A percentile compares a stretch with the other conserved stretches of the same genome.
Evolutionary conservation across 2,888 invertebrate genomes (phyloP).

Genomic region (Meghimatium bilineatum): DNA sequence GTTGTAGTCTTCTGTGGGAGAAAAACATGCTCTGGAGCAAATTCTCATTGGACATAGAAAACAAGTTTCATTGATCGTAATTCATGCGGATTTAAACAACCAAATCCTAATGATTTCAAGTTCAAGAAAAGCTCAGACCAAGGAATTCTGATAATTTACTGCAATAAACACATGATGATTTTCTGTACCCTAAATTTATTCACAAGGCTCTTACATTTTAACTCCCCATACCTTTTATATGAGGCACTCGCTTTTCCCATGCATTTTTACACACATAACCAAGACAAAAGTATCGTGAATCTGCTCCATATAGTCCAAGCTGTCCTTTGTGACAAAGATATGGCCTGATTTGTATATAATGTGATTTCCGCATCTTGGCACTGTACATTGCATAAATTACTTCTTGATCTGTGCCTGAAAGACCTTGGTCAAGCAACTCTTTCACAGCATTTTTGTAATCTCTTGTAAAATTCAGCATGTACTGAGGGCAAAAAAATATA

Average conservation of each 20-base stretch:
- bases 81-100: too few species aligned
- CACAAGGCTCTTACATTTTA: neutral
- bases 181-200: neutral
- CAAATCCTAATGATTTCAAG: too few species aligned
- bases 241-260: slow-evolving; percentile 34
- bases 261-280: slow-evolving; percentile 55
- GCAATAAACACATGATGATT: too few species aligned
- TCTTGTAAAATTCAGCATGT: slow-evolving; percentile 50
- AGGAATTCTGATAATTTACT: too few species aligned
- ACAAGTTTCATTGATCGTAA: too few species aligned
- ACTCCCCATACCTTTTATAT: neutral
- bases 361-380: slow-evolving; percentile 46
- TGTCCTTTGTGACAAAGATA: slow-evolving; percentile 56
- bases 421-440: slow-evolving; percentile 48
- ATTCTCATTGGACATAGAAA: too few species aligned
- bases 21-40: too few species aligned
- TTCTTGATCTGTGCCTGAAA: slow-evolving; percentile 54
- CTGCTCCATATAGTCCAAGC: slow-evolving; percentile 53
- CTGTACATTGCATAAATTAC: slow-evolving; percentile 55
- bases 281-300: slow-evolving; percentile 54
- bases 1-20: too few species aligned
- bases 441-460: slow-evolving; percentile 52
- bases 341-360: slow-evolving; percentile 51
- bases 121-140: too few species aligned
- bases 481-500: slow-evolving; percentile 4